Percentiles rank a stretch among this genome's conserved stretches.
These are phyloP conservation scores for Meleagris gallopavo DNA, from an alignment of 2,113 vertebrate genomes.

Conservation along the genomic window DNA sequence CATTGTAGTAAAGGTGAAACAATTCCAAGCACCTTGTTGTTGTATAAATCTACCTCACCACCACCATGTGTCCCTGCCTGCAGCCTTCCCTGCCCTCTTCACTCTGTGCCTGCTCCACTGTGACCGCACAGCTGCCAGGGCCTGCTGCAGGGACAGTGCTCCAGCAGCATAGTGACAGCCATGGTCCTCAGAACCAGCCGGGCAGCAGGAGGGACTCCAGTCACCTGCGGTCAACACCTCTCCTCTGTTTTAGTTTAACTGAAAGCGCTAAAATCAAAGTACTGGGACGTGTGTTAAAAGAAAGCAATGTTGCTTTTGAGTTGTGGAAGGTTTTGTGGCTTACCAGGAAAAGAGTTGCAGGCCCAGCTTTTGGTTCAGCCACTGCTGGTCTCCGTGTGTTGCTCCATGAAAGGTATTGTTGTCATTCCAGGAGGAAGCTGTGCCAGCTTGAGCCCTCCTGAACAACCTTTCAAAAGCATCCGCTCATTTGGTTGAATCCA, in stretches of 20 bases:
- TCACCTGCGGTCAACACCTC: no score
- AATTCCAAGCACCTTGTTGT: not conserved
- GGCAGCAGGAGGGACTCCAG: not conserved
- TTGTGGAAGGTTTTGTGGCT: not conserved
- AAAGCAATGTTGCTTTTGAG: not conserved
- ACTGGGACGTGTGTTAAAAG: not conserved
- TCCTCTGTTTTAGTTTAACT: not conserved
- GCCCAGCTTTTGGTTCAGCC: not conserved
- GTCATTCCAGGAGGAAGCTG: not conserved
- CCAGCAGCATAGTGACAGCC: not conserved
- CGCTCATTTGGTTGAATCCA: fast-evolving
- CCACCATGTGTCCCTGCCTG: not conserved
- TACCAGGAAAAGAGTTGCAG: not conserved
- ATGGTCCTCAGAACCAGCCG: not conserved
- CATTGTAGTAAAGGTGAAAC: not conserved
- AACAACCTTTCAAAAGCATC: not conserved
- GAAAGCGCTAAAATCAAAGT: not conserved
- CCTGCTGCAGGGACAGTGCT: not conserved
- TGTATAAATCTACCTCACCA: not conserved
- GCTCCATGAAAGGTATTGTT: not conserved
- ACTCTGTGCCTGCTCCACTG: not conserved
- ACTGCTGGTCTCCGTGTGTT: not conserved
- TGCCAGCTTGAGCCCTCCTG: not conserved
- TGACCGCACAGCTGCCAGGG: not conserved
- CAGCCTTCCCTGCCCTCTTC: not conserved